Evolutionary conservation across 2,113 vertebrate species (phyloP), one percentile per base, ranked within the genome.

Genomic region (Hymenochirus boettgeri): DNA sequence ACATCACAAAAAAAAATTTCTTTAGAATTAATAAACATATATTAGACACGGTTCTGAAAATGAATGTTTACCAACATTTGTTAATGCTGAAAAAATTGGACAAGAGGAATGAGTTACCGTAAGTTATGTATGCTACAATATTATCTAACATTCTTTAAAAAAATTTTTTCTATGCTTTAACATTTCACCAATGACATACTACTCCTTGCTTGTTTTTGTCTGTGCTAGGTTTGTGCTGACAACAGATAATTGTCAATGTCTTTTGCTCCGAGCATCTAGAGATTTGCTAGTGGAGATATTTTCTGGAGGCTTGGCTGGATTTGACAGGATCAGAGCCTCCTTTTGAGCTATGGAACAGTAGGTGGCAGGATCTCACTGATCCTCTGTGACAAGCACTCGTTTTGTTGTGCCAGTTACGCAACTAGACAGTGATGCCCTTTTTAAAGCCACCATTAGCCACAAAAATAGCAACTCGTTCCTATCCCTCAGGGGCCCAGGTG

Each of bases 271-370:
- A 15, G 33, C 63, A 70, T 11, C 17, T 27, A 21, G 27, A 61
- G 55, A 42, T 57, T 69, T 67, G 50, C 0, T 0, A 56, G 25
- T 35, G 53, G 74, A 76, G 15, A 67, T 73, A 79, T 77, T 79
- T 82, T 77, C 77, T 83, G 84, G 84, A 89, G 82, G 71, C 64
- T 26, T n/a, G 26, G 69, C 75, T 87, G 78, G 75, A 73, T 72
- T 74, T 67, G 77, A 85, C 78, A 87, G 85, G 76, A 71, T 72
- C 83, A 81, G 79, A 83, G 83, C 76, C 81, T 82, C 81, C 81
- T 77, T 81, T 88, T 83, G 86, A 77, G 85, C 84, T 88, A 84
- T 77, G 80, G 57, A 81, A 86, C 76, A 82, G 77, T 76, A 80
- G 80, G 78, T 86, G 72, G 69, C 82, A 86, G 78, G 62, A 70